phyloP scores from a whole-genome alignment of 2,888 invertebrate genomes.

The Aspidiotus rigidus region DNA sequence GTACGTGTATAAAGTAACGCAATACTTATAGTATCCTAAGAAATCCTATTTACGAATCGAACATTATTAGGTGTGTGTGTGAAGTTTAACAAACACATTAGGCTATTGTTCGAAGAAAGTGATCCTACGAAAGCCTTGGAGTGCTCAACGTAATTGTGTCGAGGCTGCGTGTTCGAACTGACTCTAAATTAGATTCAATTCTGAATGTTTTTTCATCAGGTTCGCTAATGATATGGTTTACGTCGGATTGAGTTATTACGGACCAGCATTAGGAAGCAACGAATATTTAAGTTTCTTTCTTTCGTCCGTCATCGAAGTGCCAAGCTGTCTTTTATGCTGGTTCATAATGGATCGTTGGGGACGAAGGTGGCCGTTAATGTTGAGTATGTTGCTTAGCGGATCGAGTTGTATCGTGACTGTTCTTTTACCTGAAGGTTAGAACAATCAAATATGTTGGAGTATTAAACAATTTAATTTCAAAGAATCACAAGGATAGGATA shows the following conservation, averaged over 20 bases:
- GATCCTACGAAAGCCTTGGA: no score
- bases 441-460: neutral
- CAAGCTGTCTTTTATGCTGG: slow-evolving; percentile 81
- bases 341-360: slow-evolving; percentile 80
- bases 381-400: slow-evolving; percentile 77
- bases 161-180: no score
- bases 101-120: no score
- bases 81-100: no score
- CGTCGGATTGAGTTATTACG: slow-evolving; percentile 83
- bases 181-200: no score
- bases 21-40: no score
- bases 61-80: no score
- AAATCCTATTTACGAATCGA: no score
- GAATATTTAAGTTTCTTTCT: slow-evolving; percentile 82
- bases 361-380: slow-evolving; percentile 76
- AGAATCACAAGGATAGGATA: neutral
- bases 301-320: slow-evolving; percentile 78
- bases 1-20: slow-evolving; percentile 43
- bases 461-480: neutral
- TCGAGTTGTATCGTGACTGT: slow-evolving; percentile 76
- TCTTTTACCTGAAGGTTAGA: slow-evolving; percentile 63
- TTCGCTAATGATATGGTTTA: slow-evolving; percentile 89
- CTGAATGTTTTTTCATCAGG: slow-evolving; percentile 42
- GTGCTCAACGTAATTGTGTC: no score
- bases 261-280: slow-evolving; percentile 76